Evolutionary conservation across 2,113 vertebrate genomes (phyloP), one percentile per base, ranked within the genome.

Genomic region (Mirounga angustirostris): DNA sequence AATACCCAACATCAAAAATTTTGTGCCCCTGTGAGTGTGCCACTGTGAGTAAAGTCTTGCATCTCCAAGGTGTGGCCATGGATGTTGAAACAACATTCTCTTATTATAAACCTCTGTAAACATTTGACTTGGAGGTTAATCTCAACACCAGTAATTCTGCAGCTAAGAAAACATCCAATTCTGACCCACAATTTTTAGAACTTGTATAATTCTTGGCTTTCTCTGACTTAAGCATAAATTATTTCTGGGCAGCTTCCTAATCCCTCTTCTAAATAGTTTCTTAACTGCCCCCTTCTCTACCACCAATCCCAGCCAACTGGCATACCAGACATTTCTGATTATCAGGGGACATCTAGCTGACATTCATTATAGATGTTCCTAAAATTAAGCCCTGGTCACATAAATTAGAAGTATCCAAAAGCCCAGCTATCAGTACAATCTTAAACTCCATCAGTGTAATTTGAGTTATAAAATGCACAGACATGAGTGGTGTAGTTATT

Each of bases 401-500:
- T 81, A 65, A 74, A 52, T 84, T 83, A 58, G 16, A 84, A 59
- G 9, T 82, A 36, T 67, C 33, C 59, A 69, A 91, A 84, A 89
- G 8, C 78, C 65, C 24, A 43, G 11, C 5, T 94, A 74, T 33
- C n/a, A 46, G 40, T 50, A 33, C 85, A 95, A 89, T 63, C 63
- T 83, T 95, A 67, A 91, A 59, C 1, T 52, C 0, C 16, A 86
- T 50, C 59, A 52, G 50, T 26, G n/a, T 78, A 91, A 92, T 94
- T 69, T 89, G 33, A 83, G 24, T 88, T 79, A 21, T 54, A 81
- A 96, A 86, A 94, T 96, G 40, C 61, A 81, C 65, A 82, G 58
- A 12, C 58, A 79, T 36, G 59, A 76, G 52, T 19, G 14, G 3
- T 63, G 1, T 33, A 74, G 73, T 69, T 93, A 97, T 59, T 91